phyloP scores from a whole-genome alignment of 92 coral and sea anemone genomes.

The Zoanthus gigantus region DNA sequence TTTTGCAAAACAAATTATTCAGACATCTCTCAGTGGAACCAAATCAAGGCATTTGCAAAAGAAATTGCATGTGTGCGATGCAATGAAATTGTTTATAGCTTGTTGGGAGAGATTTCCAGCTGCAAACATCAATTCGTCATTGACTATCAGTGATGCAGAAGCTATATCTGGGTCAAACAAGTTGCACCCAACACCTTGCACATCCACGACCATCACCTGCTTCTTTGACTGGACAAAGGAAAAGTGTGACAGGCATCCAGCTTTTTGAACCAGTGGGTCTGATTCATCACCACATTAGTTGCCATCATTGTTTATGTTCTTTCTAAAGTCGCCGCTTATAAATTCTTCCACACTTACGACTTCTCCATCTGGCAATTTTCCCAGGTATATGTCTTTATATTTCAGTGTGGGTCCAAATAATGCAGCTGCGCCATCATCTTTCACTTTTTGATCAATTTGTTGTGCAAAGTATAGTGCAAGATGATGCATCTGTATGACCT shows the following conservation, averaged over 20 bases:
- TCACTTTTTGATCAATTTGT: constrained; percentile 28
- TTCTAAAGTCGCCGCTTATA: constrained; percentile 49
- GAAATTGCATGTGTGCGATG: constrained; percentile 39
- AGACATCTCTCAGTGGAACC: constrained; percentile 29
- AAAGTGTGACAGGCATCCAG: constrained; percentile 48
- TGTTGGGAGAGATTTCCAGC: constrained; percentile 46
- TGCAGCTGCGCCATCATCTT: constrained; percentile 24
- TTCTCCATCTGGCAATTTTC: constrained; percentile 52
- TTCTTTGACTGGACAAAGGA: constrained; percentile 39
- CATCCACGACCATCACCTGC: constrained; percentile 54
- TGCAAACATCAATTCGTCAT: constrained; percentile 46
- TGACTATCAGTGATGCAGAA: constrained; percentile 33
- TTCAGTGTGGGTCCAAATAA: constrained; percentile 50
- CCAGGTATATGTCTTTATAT: constrained; percentile 42
- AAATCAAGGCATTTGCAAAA: constrained; percentile 44
- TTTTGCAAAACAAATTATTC: constrained; percentile 33
- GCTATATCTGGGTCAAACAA: constrained; percentile 58
- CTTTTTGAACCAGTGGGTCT: constrained; percentile 30
- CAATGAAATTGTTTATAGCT: constrained; percentile 49
- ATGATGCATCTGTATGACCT: constrained; percentile 60
- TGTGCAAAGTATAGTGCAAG: constrained; percentile 48
- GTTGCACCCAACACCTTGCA: constrained; percentile 49
- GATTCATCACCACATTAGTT: constrained; percentile 15
- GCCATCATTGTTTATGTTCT: constrained; percentile 51
- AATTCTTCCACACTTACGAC: constrained; percentile 48